Evolutionary conservation across 2,113 vertebrate genomes (phyloP).

Genomic region (Hippocampus comes): DNA sequence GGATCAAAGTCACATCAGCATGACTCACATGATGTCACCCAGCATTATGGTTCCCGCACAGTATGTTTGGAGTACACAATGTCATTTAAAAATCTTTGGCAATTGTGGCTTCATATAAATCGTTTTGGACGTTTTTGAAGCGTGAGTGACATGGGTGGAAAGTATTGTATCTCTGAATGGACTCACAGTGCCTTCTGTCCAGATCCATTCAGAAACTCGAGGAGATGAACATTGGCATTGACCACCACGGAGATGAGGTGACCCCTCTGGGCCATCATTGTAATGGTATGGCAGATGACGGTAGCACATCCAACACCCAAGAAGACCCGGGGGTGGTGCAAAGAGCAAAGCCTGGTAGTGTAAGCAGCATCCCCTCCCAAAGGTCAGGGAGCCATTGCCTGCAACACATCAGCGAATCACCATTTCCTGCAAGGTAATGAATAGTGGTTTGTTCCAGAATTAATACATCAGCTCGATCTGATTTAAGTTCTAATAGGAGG

Average conservation of each 20-base stretch:
- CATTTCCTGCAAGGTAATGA: constrained; percentile 76
- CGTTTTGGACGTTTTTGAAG: background rate
- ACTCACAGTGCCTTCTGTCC: constrained; percentile 7
- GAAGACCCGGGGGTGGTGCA: constrained; percentile 59
- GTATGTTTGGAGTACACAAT: background rate
- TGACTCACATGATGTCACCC: background rate
- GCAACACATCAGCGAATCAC: constrained; percentile 81
- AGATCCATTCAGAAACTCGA: constrained; percentile 97
- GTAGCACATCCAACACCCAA: constrained; percentile 46
- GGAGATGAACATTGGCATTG: constrained; percentile 92
- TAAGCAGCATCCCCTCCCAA: constrained; percentile 82
- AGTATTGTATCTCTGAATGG: background rate
- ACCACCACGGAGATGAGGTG: constrained; percentile 82
- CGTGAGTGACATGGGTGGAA: background rate
- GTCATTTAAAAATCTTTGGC: background rate
- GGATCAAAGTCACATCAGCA: background rate
- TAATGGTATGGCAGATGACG: constrained; percentile 64
- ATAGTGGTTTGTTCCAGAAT: constrained; percentile 35
- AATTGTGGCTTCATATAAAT: background rate
- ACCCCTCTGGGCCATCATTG: constrained; percentile 78
- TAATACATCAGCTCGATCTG: background rate
- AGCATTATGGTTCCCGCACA: too few relatives aligned
- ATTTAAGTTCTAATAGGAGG: background rate
- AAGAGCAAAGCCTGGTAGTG: constrained; percentile 55
- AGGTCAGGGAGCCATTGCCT: constrained; percentile 70